Conservation (phyloP, 2,888 invertebrate species). For the Cecidostiba fungosa region DNA sequence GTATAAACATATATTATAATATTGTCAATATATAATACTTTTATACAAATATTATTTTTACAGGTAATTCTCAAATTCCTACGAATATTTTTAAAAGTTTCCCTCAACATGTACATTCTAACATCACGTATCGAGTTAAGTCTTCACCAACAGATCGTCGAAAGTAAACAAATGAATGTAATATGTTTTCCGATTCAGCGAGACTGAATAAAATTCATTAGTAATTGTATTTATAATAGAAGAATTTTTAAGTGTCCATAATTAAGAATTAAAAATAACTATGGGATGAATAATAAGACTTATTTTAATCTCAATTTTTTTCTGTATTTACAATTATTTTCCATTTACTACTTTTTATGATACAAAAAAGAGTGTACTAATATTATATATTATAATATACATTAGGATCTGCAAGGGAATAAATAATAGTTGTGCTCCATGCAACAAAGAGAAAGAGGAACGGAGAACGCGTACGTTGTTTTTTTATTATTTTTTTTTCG, state of each 20-base stretch:
- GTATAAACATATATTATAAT: not conserved
- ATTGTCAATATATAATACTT: not conserved
- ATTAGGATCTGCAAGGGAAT: constrained; percentile 51
- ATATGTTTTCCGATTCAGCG: not conserved
- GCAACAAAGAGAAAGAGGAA: constrained; percentile 53
- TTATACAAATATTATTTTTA: not conserved
- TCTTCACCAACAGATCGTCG: not conserved
- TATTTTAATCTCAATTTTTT: constrained; percentile 29
- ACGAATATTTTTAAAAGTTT: not conserved
- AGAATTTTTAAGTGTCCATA: not conserved
- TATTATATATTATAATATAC: constrained; percentile 58
- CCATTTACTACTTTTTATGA: constrained; percentile 50
- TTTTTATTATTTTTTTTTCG: constrained; percentile 5
- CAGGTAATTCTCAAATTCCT: not conserved
- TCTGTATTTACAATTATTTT: constrained; percentile 55
- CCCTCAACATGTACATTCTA: not conserved
- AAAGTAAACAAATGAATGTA: not conserved
- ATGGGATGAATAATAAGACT: constrained; percentile 15
- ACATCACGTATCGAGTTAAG: not conserved
- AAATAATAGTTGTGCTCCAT: constrained; percentile 57
- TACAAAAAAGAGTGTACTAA: constrained; percentile 59
- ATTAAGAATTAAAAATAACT: not conserved
- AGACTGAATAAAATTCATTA: not conserved
- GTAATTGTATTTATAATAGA: too few relatives aligned
- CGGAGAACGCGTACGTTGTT: constrained; percentile 29